A percentile compares a stretch with the other conserved stretches of the same genome.
Conservation (phyloP, 2,888 invertebrate species). For the Aspidiotus rigidus region DNA sequence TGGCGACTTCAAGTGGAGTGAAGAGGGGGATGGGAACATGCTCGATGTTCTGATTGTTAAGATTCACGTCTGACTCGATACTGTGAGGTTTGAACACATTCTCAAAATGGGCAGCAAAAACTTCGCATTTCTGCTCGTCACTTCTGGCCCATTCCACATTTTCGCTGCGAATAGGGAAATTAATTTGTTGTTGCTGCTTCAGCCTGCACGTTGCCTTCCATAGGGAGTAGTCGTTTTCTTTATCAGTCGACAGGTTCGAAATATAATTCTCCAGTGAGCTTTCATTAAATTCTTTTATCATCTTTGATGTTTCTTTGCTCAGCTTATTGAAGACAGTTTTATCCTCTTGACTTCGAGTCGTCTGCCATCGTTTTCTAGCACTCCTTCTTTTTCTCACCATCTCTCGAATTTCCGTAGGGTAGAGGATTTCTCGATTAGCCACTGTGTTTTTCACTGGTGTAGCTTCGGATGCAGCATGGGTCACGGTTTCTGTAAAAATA, state of each 20-base stretch:
- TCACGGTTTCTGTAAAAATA: no score
- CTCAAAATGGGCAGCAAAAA: neutral
- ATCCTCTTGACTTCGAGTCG: neutral
- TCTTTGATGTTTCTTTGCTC: neutral
- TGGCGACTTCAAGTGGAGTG: neutral
- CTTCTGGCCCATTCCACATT: neutral
- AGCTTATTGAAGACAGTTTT: neutral
- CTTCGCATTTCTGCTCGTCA: neutral
- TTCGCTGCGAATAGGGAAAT: neutral
- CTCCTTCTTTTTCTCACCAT: neutral
- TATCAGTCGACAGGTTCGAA: neutral
- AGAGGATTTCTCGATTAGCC: no score
- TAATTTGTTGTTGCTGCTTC: neutral
- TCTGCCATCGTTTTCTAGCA: neutral
- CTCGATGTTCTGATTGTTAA: neutral
- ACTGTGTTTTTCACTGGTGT: no score
- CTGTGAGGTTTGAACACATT: neutral
- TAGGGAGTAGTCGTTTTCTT: neutral
- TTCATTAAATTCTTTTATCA: neutral
- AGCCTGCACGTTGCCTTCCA: neutral
- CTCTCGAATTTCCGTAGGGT: neutral
- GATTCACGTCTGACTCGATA: neutral
- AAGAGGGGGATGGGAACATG: neutral
- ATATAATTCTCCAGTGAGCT: neutral
- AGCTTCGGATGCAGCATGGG: no score